A percentile compares a stretch with the other conserved stretches of the same genome.
Evolutionary conservation across 2,888 invertebrate species (phyloP).

Genomic region (Hypolimnas misippus): DNA sequence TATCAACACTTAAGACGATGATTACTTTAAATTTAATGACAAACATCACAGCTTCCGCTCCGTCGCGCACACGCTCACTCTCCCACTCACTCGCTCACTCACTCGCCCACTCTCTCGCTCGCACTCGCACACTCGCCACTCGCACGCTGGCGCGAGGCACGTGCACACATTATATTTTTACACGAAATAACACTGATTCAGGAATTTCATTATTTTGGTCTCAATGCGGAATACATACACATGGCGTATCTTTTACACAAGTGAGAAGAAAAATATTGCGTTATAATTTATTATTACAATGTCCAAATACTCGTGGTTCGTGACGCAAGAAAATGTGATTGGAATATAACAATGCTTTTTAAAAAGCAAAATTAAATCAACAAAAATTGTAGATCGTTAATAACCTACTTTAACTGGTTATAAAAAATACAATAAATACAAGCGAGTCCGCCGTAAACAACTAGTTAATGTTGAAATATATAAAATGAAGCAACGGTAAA

Average conservation of each 20-base stretch:
- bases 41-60: slow-evolving; percentile 39
- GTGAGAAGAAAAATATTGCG: no score
- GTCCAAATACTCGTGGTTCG: not conserved
- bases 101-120: not conserved
- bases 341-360: not conserved
- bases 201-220: slow-evolving; percentile 13
- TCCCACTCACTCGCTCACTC: slow-evolving; percentile 11
- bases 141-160: not conserved
- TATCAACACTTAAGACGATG: slow-evolving; percentile 34
- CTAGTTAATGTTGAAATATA: not conserved
- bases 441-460: not conserved
- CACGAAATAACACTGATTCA: not conserved
- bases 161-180: not conserved
- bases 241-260: not conserved
- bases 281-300: no score
- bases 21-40: slow-evolving; percentile 23
- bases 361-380: not conserved
- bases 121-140: not conserved
- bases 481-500: not conserved
- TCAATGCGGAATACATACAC: not conserved
- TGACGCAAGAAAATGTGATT: not conserved
- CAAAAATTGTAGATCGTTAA: slow-evolving; percentile 1
- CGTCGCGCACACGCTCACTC: slow-evolving; percentile 18
- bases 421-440: not conserved
- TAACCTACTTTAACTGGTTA: not conserved